These are phyloP conservation scores for Lutjanus erythropterus DNA, from an alignment of 2,113 vertebrate species.

Conservation along the genomic window DNA sequence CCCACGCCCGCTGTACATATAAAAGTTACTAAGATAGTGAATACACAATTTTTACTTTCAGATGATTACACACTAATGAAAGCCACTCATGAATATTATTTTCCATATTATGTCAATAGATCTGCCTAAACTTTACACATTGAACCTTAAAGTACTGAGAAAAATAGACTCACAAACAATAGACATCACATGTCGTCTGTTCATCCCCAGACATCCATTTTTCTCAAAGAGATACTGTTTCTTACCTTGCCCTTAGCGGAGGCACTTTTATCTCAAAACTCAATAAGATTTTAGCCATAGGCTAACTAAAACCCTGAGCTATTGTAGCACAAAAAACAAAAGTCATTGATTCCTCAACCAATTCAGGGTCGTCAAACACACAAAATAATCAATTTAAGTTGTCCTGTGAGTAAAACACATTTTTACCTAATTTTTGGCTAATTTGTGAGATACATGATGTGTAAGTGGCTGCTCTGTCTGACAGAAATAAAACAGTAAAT, in stretches of 20 bases:
- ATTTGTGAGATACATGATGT: background rate
- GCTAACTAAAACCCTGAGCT: background rate
- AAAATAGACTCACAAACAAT: background rate
- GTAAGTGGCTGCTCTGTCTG: background rate
- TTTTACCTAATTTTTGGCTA: background rate
- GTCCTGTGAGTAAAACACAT: background rate
- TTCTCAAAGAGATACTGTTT: background rate
- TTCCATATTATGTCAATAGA: too few species aligned
- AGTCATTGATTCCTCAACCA: background rate
- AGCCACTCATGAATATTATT: too few species aligned
- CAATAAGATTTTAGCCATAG: constrained; percentile 8
- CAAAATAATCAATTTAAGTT: background rate
- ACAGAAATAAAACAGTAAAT: background rate
- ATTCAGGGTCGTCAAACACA: background rate
- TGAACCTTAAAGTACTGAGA: too few species aligned
- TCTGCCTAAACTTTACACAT: too few species aligned
- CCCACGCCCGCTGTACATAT: too few species aligned
- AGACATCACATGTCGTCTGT: constrained; percentile 5
- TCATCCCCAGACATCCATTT: constrained; percentile 7
- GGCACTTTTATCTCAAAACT: background rate
- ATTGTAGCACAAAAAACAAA: background rate
- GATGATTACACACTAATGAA: too few species aligned
- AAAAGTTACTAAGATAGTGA: too few species aligned
- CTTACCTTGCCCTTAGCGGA: background rate
- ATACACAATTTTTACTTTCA: too few species aligned